These are phyloP conservation scores for Gallinago nigripennis DNA, from an alignment of 2,797 vertebrate species.

Conservation along the genomic window DNA sequence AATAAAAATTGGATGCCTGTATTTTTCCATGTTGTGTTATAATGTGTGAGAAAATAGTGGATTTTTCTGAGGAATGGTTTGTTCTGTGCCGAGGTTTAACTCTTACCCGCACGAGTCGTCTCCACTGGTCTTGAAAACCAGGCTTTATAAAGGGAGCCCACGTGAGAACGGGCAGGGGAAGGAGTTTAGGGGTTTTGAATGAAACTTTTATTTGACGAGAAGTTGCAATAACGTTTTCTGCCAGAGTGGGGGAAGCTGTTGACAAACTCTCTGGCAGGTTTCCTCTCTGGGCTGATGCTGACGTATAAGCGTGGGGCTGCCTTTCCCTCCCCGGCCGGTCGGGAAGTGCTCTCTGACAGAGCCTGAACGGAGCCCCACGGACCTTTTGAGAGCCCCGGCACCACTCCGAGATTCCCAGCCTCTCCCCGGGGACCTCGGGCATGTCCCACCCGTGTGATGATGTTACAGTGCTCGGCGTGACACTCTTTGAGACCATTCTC, in stretches of 20 bases:
- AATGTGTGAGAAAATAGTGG: not conserved
- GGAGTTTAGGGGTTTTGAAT: not conserved
- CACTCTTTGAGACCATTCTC: not conserved
- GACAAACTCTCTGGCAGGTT: not conserved
- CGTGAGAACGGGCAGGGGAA: not conserved
- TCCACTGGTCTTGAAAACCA: not conserved
- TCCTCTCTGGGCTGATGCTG: not conserved
- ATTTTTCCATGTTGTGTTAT: not conserved
- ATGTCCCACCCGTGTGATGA: rapidly evolving
- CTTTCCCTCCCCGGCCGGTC: not conserved
- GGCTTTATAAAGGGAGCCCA: not conserved
- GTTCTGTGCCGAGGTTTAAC: not conserved
- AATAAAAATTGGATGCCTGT: not conserved
- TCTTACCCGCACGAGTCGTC: rapidly evolving
- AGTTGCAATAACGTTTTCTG: not conserved
- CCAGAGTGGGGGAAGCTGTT: not conserved
- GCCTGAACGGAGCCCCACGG: not conserved
- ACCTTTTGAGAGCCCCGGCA: not conserved
- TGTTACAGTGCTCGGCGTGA: rapidly evolving
- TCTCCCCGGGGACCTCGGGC: rapidly evolving
- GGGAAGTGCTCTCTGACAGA: not conserved
- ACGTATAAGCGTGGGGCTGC: not conserved
- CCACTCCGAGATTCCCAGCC: not conserved
- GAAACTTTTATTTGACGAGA: not conserved
- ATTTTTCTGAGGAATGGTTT: not conserved